Conservation (phyloP, 2,888 invertebrate species). For the Trichopoda pennipes region DNA sequence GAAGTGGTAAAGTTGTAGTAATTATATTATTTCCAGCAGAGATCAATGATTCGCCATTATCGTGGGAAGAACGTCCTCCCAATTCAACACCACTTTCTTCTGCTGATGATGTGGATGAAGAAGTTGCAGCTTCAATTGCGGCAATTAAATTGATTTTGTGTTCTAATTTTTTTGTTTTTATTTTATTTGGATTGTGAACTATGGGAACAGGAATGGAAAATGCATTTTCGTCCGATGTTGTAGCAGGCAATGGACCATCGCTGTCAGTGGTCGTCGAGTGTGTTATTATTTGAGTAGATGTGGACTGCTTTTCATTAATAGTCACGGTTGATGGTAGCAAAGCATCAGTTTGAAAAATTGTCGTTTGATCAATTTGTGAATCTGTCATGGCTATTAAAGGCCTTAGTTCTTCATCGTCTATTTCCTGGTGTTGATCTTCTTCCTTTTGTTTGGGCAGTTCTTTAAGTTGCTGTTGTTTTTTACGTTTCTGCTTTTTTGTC, state of each 20-base stretch:
- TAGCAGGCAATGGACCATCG: constrained; percentile 76
- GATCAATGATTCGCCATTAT: constrained; percentile 49
- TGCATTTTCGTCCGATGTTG: constrained; percentile 76
- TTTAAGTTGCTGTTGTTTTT: constrained; percentile 68
- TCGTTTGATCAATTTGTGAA: constrained; percentile 70
- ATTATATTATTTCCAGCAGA: constrained; percentile 45
- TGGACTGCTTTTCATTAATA: constrained; percentile 49
- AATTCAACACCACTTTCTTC: constrained; percentile 77
- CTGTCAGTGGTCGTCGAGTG: constrained; percentile 75
- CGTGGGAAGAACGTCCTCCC: constrained; percentile 56
- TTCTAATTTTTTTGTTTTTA: constrained; percentile 78
- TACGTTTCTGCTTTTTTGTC: constrained; percentile 76
- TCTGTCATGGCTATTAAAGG: constrained; percentile 79
- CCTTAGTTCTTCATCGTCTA: constrained; percentile 78
- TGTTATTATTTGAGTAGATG: constrained; percentile 38
- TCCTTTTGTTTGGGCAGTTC: constrained; percentile 69
- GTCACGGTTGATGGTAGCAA: constrained; percentile 5
- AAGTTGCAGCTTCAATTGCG: constrained; percentile 78
- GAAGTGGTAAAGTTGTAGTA: constrained; percentile 37
- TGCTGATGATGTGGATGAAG: constrained; percentile 78
- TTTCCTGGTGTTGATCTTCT: constrained; percentile 57
- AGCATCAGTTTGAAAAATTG: neutral
- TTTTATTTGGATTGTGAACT: constrained; percentile 71
- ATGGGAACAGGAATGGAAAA: constrained; percentile 58
- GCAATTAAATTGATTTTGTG: constrained; percentile 78